phyloP scores from a whole-genome alignment of 2,888 invertebrate genomes.

The Morpho achilles region DNA sequence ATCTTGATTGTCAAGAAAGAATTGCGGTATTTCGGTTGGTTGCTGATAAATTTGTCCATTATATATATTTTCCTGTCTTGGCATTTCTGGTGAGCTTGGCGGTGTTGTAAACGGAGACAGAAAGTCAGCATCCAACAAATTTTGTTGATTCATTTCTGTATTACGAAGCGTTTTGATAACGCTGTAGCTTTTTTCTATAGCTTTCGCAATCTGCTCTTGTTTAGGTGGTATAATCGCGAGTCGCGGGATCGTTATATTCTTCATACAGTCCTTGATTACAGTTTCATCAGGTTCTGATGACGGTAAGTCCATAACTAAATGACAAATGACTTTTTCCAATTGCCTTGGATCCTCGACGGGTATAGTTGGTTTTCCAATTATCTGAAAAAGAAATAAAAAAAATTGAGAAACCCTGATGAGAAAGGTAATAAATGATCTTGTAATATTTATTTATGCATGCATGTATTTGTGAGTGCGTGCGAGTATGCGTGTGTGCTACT shows the following conservation, averaged over 20 bases:
- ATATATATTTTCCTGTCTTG: no score
- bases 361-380: constrained; percentile 34
- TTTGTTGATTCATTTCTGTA: not conserved
- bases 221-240: constrained; percentile 54
- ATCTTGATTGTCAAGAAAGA: no score
- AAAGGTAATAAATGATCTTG: no score
- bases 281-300: constrained; percentile 34
- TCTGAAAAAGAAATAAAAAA: constrained; percentile 12
- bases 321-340: constrained; percentile 84
- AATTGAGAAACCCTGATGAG: no score
- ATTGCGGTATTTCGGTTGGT: no score
- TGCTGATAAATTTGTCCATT: no score
- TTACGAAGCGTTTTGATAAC: constrained; percentile 38
- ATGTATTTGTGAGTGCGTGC: no score
- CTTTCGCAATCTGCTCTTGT: constrained; percentile 52
- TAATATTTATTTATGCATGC: no score
- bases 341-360: constrained; percentile 83
- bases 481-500: no score
- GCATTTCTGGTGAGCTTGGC: no score
- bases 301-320: constrained; percentile 72
- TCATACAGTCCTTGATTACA: not conserved
- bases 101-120: no score
- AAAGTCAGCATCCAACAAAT: not conserved
- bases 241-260: constrained; percentile 19
- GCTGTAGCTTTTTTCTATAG: constrained; percentile 58